Evolutionary conservation across 2,888 invertebrate species (phyloP).

Genomic region (Synanthedon vespiformis): DNA sequence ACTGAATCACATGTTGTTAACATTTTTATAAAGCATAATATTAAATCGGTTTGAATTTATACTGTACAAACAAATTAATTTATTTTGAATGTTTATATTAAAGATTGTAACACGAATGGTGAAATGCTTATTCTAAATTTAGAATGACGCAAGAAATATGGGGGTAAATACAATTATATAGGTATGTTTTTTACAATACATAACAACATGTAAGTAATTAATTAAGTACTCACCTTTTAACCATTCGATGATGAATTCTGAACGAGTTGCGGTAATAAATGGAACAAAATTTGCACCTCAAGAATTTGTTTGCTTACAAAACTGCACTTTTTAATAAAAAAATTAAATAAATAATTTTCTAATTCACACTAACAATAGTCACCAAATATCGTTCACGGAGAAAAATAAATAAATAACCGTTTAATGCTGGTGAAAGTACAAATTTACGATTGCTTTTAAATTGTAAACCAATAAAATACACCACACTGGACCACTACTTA

Average conservation of each 20-base stretch:
- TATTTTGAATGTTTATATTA: no score
- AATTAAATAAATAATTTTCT: not conserved
- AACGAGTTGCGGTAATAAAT: constrained; percentile 33
- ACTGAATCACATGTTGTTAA: no score
- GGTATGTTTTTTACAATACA: not conserved
- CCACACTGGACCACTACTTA: constrained; percentile 18
- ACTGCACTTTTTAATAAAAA: constrained; percentile 21
- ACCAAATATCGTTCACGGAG: no score
- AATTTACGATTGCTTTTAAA: constrained; percentile 25
- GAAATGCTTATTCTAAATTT: constrained; percentile 28
- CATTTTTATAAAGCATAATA: no score
- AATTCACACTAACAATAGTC: no score
- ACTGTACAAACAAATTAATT: no score
- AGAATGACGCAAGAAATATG: constrained; percentile 19
- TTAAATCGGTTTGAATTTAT: no score
- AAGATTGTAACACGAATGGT: no score
- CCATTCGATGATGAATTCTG: constrained; percentile 19
- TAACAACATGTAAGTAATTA: not conserved
- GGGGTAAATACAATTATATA: no score
- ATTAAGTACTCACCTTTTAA: constrained; percentile 34
- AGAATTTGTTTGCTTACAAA: constrained; percentile 36
- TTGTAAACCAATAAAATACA: constrained; percentile 20
- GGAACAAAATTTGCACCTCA: constrained; percentile 30
- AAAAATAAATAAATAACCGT: not conserved
- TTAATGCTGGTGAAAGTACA: constrained; percentile 38